Evolutionary conservation across 2,113 vertebrate genomes (phyloP).

Genomic region (Hippocampus comes): DNA sequence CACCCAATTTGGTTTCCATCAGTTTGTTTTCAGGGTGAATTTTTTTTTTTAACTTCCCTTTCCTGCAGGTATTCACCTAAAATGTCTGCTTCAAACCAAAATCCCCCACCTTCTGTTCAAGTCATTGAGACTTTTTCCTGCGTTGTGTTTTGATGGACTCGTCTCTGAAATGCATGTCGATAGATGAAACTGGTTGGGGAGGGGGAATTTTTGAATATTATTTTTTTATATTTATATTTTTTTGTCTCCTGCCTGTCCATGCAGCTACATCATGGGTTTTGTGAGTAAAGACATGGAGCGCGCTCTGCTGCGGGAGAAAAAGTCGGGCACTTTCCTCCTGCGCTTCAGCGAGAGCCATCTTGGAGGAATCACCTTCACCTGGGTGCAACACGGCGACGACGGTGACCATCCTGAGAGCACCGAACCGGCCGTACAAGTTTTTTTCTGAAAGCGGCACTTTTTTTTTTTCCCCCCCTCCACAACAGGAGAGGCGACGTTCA

Average conservation of each 20-base stretch:
- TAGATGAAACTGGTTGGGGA: no score
- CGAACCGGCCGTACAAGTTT: background rate
- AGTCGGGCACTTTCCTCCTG: slow-evolving; percentile 88
- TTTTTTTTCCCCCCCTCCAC: slow-evolving; percentile 3
- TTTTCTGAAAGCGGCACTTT: background rate
- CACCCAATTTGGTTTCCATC: no score
- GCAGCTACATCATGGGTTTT: slow-evolving; percentile 93
- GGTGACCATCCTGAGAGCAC: slow-evolving; percentile 66
- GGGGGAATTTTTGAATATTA: no score
- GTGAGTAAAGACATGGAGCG: slow-evolving; percentile 95
- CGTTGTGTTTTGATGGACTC: no score
- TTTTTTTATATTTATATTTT: no score
- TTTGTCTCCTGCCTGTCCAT: background rate
- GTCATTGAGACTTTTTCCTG: no score
- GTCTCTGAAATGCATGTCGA: no score
- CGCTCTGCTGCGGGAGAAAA: slow-evolving; percentile 84
- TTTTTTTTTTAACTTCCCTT: no score
- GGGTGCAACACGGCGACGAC: slow-evolving; percentile 86
- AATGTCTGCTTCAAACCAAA: no score
- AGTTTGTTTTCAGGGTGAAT: no score
- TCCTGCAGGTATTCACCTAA: no score
- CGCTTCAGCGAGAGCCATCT: slow-evolving; percentile 96
- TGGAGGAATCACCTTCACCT: slow-evolving; percentile 96
- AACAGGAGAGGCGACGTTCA: slow-evolving; percentile 86
- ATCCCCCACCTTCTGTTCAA: no score